Evolutionary conservation across 2,113 vertebrate genomes (phyloP), one percentile per base, ranked within the genome.

Genomic region (Toxotes chatareus): DNA sequence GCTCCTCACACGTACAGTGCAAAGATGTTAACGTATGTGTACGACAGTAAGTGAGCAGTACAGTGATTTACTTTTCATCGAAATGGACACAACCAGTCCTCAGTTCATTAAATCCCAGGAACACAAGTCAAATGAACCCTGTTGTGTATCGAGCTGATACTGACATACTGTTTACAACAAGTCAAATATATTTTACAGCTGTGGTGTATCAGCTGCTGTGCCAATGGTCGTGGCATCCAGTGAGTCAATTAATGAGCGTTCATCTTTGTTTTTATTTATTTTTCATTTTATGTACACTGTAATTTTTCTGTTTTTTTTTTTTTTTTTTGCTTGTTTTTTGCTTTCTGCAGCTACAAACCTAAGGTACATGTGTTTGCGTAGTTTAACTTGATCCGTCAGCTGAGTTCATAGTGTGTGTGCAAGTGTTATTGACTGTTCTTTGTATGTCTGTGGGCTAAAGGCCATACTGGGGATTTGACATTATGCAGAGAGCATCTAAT

Each of bases 401-500:
- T 16, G 59, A 27, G 51, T 66, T 34, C 13, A 19, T 42, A 9
- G 46, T 19, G 59, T 61, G 59, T 61, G 31, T 16, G 16, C 13
- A 4, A 27, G n/a, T 0, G 23, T 42, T 65, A 88, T 77, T 71
- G 78, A 82, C 74, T 63, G 63, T 9, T 74, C 23, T 1, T 44
- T 65, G 69, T 69, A 6, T 46, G 46, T 72, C 32, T 70, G 44
- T 63, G 59, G 57, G 23, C 67, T 76, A 32, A 80, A 69, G 46
- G 77, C 34, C 51, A 9, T 11, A 5, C 67, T 46, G 65, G 68
- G 70, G 77, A 46, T 85, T 36, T 69, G 65, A 49, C 55, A 71
- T 85, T 51, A 79, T 72, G 69, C 68, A 66, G 46, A 79, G 69
- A 81, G 60, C 67, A 32, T 80, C 51, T 86, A 82, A 88, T 77